Percentiles rank a stretch among this genome's conserved stretches.
Conservation (phyloP, 2,113 vertebrate species). For the Microtus oregoni region DNA sequence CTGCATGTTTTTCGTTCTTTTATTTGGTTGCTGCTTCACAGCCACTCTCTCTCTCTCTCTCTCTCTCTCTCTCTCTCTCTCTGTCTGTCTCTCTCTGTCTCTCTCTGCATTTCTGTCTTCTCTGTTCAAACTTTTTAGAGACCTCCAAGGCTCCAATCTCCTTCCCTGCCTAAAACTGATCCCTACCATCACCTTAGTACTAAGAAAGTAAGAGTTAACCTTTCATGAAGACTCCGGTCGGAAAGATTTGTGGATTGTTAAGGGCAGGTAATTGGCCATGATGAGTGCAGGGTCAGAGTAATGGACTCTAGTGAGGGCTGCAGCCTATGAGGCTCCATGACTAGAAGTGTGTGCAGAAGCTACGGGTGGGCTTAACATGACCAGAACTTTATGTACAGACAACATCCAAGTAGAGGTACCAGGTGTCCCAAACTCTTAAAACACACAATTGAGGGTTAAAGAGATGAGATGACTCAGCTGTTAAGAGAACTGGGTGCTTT, state of each 20-base stretch:
- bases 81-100: no score
- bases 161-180: background rate
- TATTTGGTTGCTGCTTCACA: background rate
- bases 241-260: background rate
- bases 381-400: background rate
- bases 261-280: background rate
- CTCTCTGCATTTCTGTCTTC: background rate
- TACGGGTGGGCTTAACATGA: background rate
- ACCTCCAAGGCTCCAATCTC: background rate
- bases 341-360: background rate
- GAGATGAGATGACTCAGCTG: background rate
- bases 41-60: background rate
- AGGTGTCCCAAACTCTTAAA: background rate
- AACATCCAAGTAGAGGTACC: background rate
- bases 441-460: background rate
- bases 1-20: background rate
- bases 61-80: no score
- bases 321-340: background rate
- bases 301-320: background rate
- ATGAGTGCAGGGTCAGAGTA: background rate
- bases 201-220: background rate
- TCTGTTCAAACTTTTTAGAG: background rate
- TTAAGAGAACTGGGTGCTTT: background rate
- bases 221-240: background rate
- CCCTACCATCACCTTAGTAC: background rate